phyloP scores from a whole-genome alignment of 1,140 invertebrate species.

The Pomacea maculata region DNA sequence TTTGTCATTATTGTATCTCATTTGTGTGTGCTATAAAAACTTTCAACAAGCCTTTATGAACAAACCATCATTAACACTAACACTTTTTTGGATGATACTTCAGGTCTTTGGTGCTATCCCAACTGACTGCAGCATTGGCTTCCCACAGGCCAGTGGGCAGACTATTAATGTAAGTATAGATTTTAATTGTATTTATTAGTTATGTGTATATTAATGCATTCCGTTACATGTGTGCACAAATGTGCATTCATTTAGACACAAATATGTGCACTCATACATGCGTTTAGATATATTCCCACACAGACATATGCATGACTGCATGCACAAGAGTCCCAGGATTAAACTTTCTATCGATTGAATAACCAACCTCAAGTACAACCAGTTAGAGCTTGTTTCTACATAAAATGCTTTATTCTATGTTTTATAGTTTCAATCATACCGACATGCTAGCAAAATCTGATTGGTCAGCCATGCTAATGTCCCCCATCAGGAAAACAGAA shows the following conservation, averaged over 20 bases:
- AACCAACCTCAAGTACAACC: too few species aligned
- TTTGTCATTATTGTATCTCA: too few species aligned
- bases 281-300: neutral
- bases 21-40: neutral
- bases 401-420: too few species aligned
- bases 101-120: constrained; percentile 83
- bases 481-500: too few species aligned
- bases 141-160: constrained; percentile 68
- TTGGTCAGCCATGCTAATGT: too few species aligned
- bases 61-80: neutral
- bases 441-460: too few species aligned
- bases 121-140: constrained; percentile 79
- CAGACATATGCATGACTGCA: too few species aligned
- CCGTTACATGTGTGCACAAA: neutral
- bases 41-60: neutral
- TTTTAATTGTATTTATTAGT: neutral
- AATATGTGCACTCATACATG: neutral
- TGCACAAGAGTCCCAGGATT: too few species aligned
- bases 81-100: constrained; percentile 18
- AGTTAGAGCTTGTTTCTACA: too few species aligned
- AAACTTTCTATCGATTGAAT: too few species aligned
- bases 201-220: neutral
- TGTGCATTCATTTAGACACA: neutral
- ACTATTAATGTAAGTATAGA: constrained; percentile 66
- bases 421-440: too few species aligned